Base-by-base conservation (phyloP, 1,140 invertebrate genomes). In the Drosophila teissieri region DNA sequence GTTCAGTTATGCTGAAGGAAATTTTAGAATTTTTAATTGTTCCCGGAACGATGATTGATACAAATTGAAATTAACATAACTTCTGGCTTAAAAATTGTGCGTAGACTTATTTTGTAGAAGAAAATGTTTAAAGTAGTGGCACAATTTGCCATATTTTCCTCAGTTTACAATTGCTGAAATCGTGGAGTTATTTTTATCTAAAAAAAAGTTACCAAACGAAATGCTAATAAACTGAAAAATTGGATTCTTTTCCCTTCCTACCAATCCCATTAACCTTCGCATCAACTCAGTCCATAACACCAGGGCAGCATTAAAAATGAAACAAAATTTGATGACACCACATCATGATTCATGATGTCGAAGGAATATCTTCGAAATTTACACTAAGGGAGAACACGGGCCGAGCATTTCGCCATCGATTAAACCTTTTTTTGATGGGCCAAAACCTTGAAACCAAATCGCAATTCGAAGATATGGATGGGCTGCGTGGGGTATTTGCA, bases 371-470 rank as follows among this genome's bases (percentile, higher is more conserved):
- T 69, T 64, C 67, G 85, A 65, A 88, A 82, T 88, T 65, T 79
- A 37, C 83, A 76, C 78, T 61, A 82, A 88, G 88, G 86, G 64
- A 64, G 60, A 40, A 36, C 31, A 27, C 19, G 15, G n/a, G 7
- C 12, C 1, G 12, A 39, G 37, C 36, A 40, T 27, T 56, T 36
- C 14, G 36, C 67, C 58, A 73, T 88, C 84, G 83, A 88, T 88
- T 88, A 88, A 88, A 88, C 83, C 83, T 88, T 88, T 88, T 72
- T 88, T 88, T 89, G 86, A 86, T 86, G 83, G 57, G 36, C 53
- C 1, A 36, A 36, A 62, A 54, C 63, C 56, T 77, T 61, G 73
- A 70, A 70, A 27, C 51, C 27, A 70, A 70, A 57, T 70, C 64
- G 45, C 42, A 55, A 34, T 31, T 56, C 14, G 19, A 12, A 27